Evolutionary conservation across 2,797 vertebrate genomes (phyloP).

Genomic region (Poeciliopsis presidionis): DNA sequence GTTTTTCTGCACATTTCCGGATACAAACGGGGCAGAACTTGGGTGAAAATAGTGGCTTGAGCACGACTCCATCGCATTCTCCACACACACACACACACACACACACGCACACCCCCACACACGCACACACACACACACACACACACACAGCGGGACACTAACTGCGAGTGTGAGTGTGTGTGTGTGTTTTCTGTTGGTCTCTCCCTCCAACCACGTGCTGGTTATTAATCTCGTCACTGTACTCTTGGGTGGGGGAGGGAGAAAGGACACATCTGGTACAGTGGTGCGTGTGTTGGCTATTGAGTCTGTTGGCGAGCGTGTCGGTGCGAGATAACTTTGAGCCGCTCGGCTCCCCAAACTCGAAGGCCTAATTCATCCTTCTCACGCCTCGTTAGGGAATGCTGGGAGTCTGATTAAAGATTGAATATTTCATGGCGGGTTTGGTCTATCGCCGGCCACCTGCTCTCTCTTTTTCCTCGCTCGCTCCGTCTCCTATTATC

Average conservation of each 20-base stretch:
- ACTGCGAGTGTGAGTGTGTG: slow-evolving; percentile 1
- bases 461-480: slow-evolving; percentile 51
- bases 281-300: slow-evolving; percentile 10
- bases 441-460: slow-evolving; percentile 70
- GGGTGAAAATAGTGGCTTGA: slow-evolving; percentile 1
- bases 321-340: slow-evolving; percentile 48
- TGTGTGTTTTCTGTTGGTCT: background rate
- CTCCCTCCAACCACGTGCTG: slow-evolving; percentile 22
- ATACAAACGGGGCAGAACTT: slow-evolving; percentile 3
- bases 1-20: slow-evolving; percentile 11
- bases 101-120: background rate
- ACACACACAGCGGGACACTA: background rate
- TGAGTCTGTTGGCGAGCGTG: slow-evolving; percentile 15
- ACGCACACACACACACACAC: background rate
- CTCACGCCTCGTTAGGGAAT: slow-evolving; percentile 80
- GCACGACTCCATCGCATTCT: slow-evolving; percentile 23
- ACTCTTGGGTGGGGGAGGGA: background rate
- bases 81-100: background rate
- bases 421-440: slow-evolving; percentile 77
- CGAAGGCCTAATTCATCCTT: slow-evolving; percentile 79
- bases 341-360: slow-evolving; percentile 67
- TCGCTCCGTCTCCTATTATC: slow-evolving; percentile 36
- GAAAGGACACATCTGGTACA: slow-evolving; percentile 25
- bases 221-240: slow-evolving; percentile 37
- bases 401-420: slow-evolving; percentile 80